A percentile compares a stretch with the other conserved stretches of the same genome.
Conservation (phyloP, 23 tunicate species). For the Halocynthia aurantium region DNA sequence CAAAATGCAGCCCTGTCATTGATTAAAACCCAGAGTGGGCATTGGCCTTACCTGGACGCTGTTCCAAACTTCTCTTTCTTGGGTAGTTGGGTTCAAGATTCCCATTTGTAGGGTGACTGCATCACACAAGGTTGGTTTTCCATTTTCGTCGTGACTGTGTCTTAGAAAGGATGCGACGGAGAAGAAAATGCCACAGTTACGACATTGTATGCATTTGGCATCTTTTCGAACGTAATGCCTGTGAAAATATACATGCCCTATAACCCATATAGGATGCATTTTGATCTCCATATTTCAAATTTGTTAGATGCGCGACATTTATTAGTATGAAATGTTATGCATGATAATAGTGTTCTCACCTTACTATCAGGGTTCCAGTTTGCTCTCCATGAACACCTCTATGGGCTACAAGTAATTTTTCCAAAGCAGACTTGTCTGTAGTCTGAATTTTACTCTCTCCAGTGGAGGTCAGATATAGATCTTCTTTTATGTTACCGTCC, state of each 20-base stretch:
- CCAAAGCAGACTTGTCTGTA: neutral
- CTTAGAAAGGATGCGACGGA: conserved; percentile 1
- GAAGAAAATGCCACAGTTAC: conserved; percentile 29
- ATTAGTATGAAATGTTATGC: neutral
- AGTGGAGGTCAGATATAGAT: neutral
- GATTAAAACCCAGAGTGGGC: too few species aligned
- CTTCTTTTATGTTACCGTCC: neutral
- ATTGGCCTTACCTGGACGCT: conserved; percentile 3
- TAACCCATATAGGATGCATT: too few species aligned
- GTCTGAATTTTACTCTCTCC: neutral
- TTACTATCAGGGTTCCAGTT: conserved; percentile 18
- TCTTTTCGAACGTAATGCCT: conserved; percentile 27
- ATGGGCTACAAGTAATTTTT: conserved; percentile 16
- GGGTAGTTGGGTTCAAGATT: conserved; percentile 1
- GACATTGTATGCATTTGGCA: conserved; percentile 27
- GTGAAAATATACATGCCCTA: neutral
- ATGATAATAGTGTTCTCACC: neutral
- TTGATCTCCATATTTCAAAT: too few species aligned
- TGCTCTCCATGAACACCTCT: conserved; percentile 23
- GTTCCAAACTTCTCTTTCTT: conserved; percentile 17
- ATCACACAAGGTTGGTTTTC: conserved; percentile 7
- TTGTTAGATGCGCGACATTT: neutral
- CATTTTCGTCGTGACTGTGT: conserved; percentile 22
- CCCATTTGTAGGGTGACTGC: conserved; percentile 4
- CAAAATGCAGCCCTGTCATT: too few species aligned